Percentiles rank a stretch among this genome's conserved stretches.
phyloP scores from a whole-genome alignment of 2,113 vertebrate genomes.

The Oxyura jamaicensis region DNA sequence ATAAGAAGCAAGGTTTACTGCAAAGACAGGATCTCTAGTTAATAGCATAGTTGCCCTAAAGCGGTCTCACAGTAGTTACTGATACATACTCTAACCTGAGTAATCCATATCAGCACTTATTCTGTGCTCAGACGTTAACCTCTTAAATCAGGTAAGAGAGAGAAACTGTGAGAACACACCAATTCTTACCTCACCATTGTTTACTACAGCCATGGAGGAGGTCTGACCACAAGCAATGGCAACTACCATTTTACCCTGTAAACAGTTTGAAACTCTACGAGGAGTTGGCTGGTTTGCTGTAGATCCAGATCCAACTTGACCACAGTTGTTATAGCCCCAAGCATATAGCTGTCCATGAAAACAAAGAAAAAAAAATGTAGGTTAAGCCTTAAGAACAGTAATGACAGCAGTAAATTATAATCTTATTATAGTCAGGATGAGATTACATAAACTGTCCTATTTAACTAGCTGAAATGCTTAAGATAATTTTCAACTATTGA shows the following conservation, averaged over 20 bases:
- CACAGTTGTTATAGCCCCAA: constrained; percentile 99
- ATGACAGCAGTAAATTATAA: background rate
- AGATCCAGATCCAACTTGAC: constrained; percentile 95
- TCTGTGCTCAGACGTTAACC: background rate
- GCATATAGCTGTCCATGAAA: constrained; percentile 85
- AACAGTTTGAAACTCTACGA: constrained; percentile 88
- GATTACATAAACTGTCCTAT: background rate
- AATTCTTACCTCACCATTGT: constrained; percentile 91
- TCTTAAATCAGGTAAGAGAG: fast-evolving
- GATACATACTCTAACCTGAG: background rate
- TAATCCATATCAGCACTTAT: background rate
- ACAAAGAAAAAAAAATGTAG: background rate
- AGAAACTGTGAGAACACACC: background rate
- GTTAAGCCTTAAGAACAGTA: background rate
- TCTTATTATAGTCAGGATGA: background rate
- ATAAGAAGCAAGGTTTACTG: background rate
- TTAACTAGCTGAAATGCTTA: background rate
- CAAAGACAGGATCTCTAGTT: background rate
- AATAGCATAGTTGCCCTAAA: background rate
- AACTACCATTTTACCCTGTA: constrained; percentile 88
- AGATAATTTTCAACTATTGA: background rate
- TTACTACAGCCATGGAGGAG: constrained; percentile 91
- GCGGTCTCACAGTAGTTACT: background rate
- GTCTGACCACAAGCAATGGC: constrained; percentile 92
- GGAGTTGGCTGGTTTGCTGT: constrained; percentile 94